These are phyloP conservation scores for Amia ocellicauda DNA, from an alignment of 2,113 vertebrate genomes.

Conservation along the genomic window DNA sequence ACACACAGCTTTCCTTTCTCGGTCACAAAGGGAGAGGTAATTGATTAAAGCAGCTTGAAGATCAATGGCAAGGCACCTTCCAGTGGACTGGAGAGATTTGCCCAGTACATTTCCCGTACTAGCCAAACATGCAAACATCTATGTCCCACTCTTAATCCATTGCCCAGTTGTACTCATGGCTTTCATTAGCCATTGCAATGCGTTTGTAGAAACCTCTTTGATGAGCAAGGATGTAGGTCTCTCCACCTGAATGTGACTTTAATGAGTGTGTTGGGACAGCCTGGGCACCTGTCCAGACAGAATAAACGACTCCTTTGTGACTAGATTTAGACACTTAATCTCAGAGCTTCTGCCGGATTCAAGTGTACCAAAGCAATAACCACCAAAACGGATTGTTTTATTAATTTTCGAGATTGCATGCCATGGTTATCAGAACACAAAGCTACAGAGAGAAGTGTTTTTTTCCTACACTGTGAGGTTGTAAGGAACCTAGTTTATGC, in stretches of 20 bases:
- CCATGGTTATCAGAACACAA: background rate
- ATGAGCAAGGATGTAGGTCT: background rate
- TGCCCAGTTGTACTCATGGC: constrained; percentile 1
- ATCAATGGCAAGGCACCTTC: background rate
- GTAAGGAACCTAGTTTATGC: too few species aligned
- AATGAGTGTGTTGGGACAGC: constrained; percentile 15
- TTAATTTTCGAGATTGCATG: background rate
- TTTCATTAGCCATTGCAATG: background rate
- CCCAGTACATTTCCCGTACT: too few species aligned
- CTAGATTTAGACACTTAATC: constrained; percentile 6
- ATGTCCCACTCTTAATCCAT: background rate
- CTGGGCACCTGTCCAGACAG: constrained; percentile 7
- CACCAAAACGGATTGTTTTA: background rate
- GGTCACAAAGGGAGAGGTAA: background rate
- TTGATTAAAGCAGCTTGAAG: background rate
- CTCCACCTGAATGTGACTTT: constrained; percentile 4
- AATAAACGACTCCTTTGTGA: constrained; percentile 5
- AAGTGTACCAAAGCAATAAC: constrained; percentile 11
- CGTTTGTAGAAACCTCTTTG: background rate
- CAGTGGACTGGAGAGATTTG: too few species aligned
- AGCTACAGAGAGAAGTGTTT: background rate
- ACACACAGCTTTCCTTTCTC: background rate
- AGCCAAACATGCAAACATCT: background rate
- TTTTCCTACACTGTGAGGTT: too few species aligned
- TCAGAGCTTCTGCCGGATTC: constrained; percentile 8